Base-by-base conservation (phyloP, 2,113 vertebrate genomes). In the Caretta caretta region DNA sequence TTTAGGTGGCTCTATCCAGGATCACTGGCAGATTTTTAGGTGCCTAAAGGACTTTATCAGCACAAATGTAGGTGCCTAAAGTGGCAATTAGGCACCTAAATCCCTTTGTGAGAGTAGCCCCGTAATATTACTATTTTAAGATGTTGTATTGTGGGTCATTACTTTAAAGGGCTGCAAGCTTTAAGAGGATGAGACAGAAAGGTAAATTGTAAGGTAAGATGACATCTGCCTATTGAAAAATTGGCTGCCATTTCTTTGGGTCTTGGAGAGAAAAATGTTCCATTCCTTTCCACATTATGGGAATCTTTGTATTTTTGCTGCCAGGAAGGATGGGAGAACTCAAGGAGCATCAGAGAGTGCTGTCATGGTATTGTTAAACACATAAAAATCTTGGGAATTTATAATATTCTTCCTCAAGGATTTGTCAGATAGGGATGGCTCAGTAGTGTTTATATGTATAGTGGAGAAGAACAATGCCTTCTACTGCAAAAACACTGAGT, bases 381-480 rank as follows among this genome's bases (percentile, higher is more conserved):
- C 16, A 19, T 35, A 69, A 69, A 6, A 69, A 69, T 8, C 35
- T 29, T 59, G 57, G 57, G 27, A 12, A 29, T 59, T 31, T 14
- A 62, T 5, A 62, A 31, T 62, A 62, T 62, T 62, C 27, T 38
- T 38, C 35, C n/a, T 38, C 65, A 20, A 38, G 19, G 65, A 72
- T 72, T 72, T 72, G n/a, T 38, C n/a, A 72, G 65, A 16, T 72
- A 11, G 65, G 65, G 20, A 38, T 20, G 19, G n/a, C 19, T 72
- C 50, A 84, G 83, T 46, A 29, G 56, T 92, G 57, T 22, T 24
- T 42, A 88, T 69, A 92, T 86, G 82, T 46, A 59, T 22, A 72
- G 59, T 92, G 89, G 24, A 82, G 35, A 46, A 93, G 72, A 86
- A 27, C 80, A n/a, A 96, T 84, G 95, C 84, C 69, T 84, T 80